phyloP scores from a whole-genome alignment of 2,113 vertebrate species.

The Lichenostomus cassidix region DNA sequence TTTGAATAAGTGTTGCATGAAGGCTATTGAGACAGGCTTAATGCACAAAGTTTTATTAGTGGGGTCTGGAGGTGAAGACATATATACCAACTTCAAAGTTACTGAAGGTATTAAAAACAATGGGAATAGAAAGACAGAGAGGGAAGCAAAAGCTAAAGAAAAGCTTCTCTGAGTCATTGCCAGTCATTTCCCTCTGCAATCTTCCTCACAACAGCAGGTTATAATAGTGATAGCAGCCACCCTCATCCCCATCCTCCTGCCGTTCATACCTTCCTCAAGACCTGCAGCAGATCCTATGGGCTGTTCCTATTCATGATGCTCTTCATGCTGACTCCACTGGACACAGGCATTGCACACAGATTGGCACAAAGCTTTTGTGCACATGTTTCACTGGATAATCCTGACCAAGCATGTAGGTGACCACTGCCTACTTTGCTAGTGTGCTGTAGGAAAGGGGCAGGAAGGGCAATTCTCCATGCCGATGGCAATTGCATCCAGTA shows the following conservation, averaged over 20 bases:
- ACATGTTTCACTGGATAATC: not conserved
- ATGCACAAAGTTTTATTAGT: not conserved
- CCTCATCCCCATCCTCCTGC: not conserved
- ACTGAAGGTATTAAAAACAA: not conserved
- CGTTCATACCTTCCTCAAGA: not conserved
- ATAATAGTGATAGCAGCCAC: not conserved
- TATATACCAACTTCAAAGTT: not conserved
- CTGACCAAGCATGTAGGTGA: not conserved
- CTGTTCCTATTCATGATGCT: not conserved
- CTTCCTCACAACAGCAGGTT: not conserved
- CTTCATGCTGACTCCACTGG: not conserved
- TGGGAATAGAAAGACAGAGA: not conserved
- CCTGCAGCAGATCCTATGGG: not conserved
- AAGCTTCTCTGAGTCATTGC: not conserved
- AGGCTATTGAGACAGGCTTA: not conserved
- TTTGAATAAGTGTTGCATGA: not conserved
- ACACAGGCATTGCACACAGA: not conserved
- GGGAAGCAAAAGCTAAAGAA: rapidly evolving
- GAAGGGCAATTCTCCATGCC: not conserved
- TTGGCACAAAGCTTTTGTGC: not conserved
- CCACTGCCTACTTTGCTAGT: not conserved
- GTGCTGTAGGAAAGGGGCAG: not conserved
- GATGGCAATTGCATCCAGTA: not conserved
- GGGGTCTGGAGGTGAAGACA: not conserved
- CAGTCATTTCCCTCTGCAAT: not conserved